These are phyloP conservation scores for Stigmatopora argus DNA, from an alignment of 2,113 vertebrate species.

Conservation along the genomic window DNA sequence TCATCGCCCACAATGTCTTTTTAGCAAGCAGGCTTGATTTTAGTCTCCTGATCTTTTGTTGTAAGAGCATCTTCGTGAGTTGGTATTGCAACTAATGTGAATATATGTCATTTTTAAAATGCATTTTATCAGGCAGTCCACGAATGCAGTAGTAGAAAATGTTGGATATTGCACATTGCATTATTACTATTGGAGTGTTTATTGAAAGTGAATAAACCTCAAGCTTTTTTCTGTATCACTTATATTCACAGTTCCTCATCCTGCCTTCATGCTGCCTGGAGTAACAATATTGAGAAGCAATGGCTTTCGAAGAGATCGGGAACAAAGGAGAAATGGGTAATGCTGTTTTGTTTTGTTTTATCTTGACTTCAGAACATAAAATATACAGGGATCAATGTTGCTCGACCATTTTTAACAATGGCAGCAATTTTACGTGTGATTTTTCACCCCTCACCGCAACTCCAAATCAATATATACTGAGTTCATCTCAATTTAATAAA, in stretches of 20 bases:
- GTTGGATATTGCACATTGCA: neutral
- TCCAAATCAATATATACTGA: neutral
- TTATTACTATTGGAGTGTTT: neutral
- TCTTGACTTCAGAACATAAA: neutral
- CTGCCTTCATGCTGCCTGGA: slow-evolving; percentile 21
- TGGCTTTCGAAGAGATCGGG: slow-evolving; percentile 74
- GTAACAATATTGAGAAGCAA: slow-evolving; percentile 26
- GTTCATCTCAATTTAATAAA: neutral
- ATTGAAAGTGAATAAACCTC: neutral
- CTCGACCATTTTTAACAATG: neutral
- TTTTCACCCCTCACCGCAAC: too few relatives aligned
- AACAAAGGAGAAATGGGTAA: slow-evolving; percentile 65
- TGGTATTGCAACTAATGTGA: neutral
- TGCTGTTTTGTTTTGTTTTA: neutral
- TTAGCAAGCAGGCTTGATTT: neutral
- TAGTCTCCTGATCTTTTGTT: neutral
- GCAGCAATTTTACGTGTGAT: neutral
- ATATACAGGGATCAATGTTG: neutral
- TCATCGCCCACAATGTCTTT: neutral
- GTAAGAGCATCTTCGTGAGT: neutral
- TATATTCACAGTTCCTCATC: slow-evolving; percentile 19
- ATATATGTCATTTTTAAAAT: neutral
- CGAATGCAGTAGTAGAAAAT: neutral
- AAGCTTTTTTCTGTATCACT: neutral
- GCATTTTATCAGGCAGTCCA: neutral